Base-by-base conservation (phyloP, 2,797 vertebrate genomes). In the Lepus townsendii region DNA sequence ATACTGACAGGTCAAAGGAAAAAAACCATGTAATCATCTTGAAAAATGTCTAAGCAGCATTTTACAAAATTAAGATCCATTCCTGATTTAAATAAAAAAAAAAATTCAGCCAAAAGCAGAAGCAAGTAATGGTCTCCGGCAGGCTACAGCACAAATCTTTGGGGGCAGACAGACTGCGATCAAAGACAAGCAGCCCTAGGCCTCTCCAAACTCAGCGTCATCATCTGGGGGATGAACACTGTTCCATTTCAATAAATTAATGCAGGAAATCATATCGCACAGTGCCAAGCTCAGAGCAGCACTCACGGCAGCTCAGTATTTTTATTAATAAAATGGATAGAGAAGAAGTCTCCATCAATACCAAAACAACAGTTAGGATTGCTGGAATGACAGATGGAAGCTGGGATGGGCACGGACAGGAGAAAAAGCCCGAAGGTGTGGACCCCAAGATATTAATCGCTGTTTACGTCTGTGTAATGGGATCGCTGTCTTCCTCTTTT, bases 21-120 rank as follows among this genome's bases (percentile, higher is more conserved):
- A 52, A 83, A 57, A 83, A 83, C 47, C 9, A 62, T n/a, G 24
- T 27, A 32, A 47, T 83, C 86, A 79, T 94, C 52, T 32, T 87
- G 42, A 68, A 94, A 95, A 78, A 76, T 79, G 42, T 66, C 83
- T 84, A 94, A 90, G 52, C 95, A 65, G 78, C 35, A 90, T 79
- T 87, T 83, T 75, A 94, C 60, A 90, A 92, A 90, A 95, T 92
- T 94, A 92, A 78, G 32, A 83, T 73, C 75, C 73, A 89, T 35
- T 90, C 71, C 68, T 75, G 82, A 86, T 47, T 69, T 72, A 47
- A 47, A 47, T 47, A 47, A 35, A 35, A 75, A 50, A 32, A 82
- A 69, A 77, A 79, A 11, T 72, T 78, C 87, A 91, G 24, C 47
- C 83, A 87, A 85, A 77, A 82, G 11, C 2, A 19, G 71, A 84